Evolutionary conservation across 2,113 vertebrate genomes (phyloP).

Genomic region (Corythoichthys intestinalis): DNA sequence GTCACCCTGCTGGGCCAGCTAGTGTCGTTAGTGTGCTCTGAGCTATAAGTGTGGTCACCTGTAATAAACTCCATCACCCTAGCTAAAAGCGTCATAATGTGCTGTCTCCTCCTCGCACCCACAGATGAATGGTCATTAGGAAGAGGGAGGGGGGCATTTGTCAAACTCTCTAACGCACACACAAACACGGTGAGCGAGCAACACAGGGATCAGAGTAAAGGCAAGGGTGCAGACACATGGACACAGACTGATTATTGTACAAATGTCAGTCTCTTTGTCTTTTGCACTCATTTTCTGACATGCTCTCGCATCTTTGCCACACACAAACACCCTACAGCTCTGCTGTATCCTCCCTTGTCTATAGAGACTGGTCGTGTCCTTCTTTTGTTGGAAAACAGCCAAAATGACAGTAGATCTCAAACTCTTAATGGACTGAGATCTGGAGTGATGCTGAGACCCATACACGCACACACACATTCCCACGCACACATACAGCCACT

Average conservation of each 20-base stretch:
- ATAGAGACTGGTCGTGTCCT: slow-evolving; percentile 24
- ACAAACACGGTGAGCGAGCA: slow-evolving; percentile 4
- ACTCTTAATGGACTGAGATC: slow-evolving; percentile 25
- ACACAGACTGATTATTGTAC: slow-evolving; percentile 8
- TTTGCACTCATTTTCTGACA: not conserved
- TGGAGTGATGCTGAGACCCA: slow-evolving; percentile 4
- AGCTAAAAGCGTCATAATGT: slow-evolving; percentile 51
- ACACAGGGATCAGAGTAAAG: slow-evolving; percentile 1
- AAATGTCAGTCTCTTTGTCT: not conserved
- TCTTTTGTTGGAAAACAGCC: slow-evolving; percentile 40
- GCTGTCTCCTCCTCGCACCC: slow-evolving; percentile 39
- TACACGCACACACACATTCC: slow-evolving; percentile 3
- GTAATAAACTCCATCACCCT: slow-evolving; percentile 34
- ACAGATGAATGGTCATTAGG: slow-evolving; percentile 42
- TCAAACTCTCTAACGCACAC: slow-evolving; percentile 8
- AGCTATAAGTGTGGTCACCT: slow-evolving; percentile 44
- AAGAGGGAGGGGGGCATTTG: slow-evolving; percentile 12
- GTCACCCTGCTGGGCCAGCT: slow-evolving; percentile 13
- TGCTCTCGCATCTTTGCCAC: not conserved
- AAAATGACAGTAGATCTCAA: slow-evolving; percentile 43
- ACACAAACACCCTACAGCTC: slow-evolving; percentile 5
- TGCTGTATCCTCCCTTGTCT: slow-evolving; percentile 17
- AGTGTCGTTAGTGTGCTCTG: slow-evolving; percentile 27
- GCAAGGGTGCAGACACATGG: slow-evolving; percentile 7
- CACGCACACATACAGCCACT: not conserved